These are phyloP conservation scores for Rhodophaea formosa DNA, from an alignment of 2,888 invertebrate genomes.

Conservation along the genomic window DNA sequence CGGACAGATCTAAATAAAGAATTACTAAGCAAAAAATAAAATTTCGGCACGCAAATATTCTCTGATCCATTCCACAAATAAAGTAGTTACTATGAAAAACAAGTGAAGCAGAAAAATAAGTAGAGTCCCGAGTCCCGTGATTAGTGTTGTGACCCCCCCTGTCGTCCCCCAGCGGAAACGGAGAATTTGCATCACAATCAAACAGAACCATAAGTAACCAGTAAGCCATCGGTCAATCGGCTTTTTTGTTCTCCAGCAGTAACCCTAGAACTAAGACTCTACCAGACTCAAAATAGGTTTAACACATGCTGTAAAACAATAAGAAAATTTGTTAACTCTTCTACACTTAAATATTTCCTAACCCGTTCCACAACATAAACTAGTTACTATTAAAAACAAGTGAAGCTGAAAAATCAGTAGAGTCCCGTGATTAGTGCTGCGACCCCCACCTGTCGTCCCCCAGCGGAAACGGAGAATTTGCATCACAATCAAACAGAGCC, in stretches of 20 bases:
- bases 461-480: constrained; percentile 56
- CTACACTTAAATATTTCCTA: no score
- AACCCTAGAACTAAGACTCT: no score
- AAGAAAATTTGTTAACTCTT: no score
- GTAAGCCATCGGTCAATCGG: no score
- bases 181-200: constrained; percentile 64
- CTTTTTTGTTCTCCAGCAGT: no score
- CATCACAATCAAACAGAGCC: constrained; percentile 63
- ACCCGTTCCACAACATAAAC: no score
- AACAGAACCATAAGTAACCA: constrained; percentile 61
- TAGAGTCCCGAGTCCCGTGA: constrained; percentile 4
- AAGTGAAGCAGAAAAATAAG: not conserved
- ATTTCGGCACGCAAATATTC: no score
- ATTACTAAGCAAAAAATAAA: no score
- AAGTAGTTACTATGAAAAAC: not conserved
- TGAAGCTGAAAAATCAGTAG: not conserved
- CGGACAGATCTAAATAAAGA: no score
- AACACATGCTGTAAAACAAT: no score
- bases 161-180: constrained; percentile 50
- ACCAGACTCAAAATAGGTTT: no score
- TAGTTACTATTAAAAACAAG: not conserved
- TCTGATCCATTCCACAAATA: no score
- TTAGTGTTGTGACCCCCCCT: constrained; percentile 50
- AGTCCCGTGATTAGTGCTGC: constrained; percentile 32
- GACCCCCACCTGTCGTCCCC: constrained; percentile 55